Base-by-base conservation (phyloP, 2,113 vertebrate genomes). In the Numida meleagris region DNA sequence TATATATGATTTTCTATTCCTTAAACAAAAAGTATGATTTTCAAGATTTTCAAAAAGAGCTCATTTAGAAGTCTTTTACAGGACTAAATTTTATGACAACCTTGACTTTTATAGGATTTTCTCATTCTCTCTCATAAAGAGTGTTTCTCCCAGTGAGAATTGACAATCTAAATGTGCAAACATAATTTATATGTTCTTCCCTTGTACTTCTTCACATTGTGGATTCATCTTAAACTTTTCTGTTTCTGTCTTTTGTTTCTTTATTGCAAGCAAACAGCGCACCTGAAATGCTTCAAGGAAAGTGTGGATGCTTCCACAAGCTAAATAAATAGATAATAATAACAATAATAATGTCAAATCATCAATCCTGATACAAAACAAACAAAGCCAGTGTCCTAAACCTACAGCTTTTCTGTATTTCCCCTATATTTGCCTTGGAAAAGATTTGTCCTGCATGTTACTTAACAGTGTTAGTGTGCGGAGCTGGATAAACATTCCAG, bases 201-300 rank as follows among this genome's bases (percentile, higher is more conserved):
- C 29, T 45, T 58, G 38, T 3, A 50, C 5, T 63, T 45, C 27
- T 70, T n/a, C 25, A 81, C 13, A 19, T n/a, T 82, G 46, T 33
- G 5, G 21, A 16, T 66, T 58, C 0, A 62, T 57, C 51, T 4
- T 4, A 61, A 83, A 36, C 0, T 20, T 7, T 23, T n/a, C 46
- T 29, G 36, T 27, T 62, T 25, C 14, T 62, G 36, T 40, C 11
- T 62, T 27, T 62, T 27, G 16, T 50, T 34, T 33, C 11, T 50
- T 36, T 70, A 29, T 20, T 76, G 27, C 15, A 90, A 92, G 27
- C 6, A 80, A 50, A 5, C 66, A 4, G 6, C 48, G 19, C 59
- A 7, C 16, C 33, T 51, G 38, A 59, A 88, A 93, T 83, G 10
- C 21, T 61, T 25, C 18, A 63, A 62, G 23, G 1, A 84, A 86